Percentiles rank a stretch among this genome's conserved stretches.
Conservation (phyloP, 1,140 invertebrate genomes). For the Drosophila pectinifera region DNA sequence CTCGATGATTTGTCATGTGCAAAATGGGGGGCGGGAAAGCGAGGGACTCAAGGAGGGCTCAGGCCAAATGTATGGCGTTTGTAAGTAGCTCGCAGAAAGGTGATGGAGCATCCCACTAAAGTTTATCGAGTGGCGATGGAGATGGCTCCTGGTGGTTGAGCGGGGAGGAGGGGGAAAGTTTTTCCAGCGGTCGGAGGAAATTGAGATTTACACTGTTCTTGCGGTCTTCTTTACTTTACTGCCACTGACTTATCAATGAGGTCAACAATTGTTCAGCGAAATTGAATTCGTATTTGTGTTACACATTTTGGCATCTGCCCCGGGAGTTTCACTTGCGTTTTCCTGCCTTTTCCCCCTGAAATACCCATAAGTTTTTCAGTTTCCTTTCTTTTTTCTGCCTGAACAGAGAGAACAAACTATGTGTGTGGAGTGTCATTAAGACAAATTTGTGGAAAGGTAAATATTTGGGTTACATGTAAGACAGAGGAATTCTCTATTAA, state of each 20-base stretch:
- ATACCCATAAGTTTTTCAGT: not conserved
- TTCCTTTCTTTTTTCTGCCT: too few relatives aligned
- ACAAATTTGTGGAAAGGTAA: too few relatives aligned
- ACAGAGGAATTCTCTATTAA: too few relatives aligned
- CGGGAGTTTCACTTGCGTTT: conserved; percentile 1
- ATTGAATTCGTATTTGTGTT: conserved; percentile 43
- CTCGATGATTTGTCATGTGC: conserved; percentile 67
- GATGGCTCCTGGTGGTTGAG: too few relatives aligned
- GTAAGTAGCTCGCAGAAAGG: conserved; percentile 46
- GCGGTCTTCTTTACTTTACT: conserved; percentile 31
- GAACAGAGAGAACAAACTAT: too few relatives aligned
- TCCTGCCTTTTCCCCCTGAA: not conserved
- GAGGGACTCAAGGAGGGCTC: conserved; percentile 24
- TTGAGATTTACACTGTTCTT: conserved; percentile 44
- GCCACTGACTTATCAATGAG: conserved; percentile 49
- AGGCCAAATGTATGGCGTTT: conserved; percentile 46
- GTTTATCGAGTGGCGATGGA: conserved; percentile 28
- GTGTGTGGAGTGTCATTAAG: too few relatives aligned
- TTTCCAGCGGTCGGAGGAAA: conserved; percentile 12
- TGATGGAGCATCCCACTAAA: conserved; percentile 48
- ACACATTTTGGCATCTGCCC: conserved; percentile 10
- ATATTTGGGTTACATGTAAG: too few relatives aligned
- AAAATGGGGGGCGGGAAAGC: conserved; percentile 8
- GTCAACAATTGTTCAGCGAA: conserved; percentile 41
- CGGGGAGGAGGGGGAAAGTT: conserved; percentile 6